Base-by-base conservation (phyloP, 2,113 vertebrate genomes). In the Callospermophilus lateralis region DNA sequence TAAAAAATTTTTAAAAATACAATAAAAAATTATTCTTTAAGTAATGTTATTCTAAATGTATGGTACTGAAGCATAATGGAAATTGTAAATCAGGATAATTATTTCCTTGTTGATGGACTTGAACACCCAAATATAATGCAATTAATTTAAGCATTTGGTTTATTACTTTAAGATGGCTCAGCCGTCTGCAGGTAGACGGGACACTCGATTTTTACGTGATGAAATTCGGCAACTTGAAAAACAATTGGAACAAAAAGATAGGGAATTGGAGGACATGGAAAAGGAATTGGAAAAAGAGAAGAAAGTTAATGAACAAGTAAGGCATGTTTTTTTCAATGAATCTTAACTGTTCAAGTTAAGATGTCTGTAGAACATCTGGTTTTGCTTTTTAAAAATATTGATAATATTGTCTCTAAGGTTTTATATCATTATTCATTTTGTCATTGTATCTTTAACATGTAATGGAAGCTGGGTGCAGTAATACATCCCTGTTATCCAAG, bases 261-360 rank as follows among this genome's bases (percentile, higher is more conserved):
- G 98, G 96, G 99, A 99, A 91, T 93, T 99, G 97, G 97, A 97
- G 78, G 99, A 99, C 63, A 96, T 98, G 93, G 99, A 99, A 97
- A 99, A 99, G 94, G 99, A 99, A 12, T 92, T 99, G 98, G 99
- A 99, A 73, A 99, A 99, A 96, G 99, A 99, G 77, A 99, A 99
- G 98, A 99, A 99, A 98, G 97, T 96, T 79, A 99, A 98, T 74
- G 99, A 99, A 97, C 98, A 99, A 99, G 99, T 99, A 99, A 97
- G 98, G 78, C 84, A 28, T 63, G 93, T 79, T 74, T 97, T 68
- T 95, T 76, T 73, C 11, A 39, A 2, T 93, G 45, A 93, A 65
- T 92, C 17, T 70, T 95, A 63, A 78, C 17, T 92, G 24, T 81
- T 80, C 19, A 76, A 48, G 22, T 78, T 92, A 80, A 78, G 42